Percentiles rank a stretch among this genome's conserved stretches.
Evolutionary conservation across 1,140 invertebrate genomes (phyloP).

Genomic region (Musca domestica): DNA sequence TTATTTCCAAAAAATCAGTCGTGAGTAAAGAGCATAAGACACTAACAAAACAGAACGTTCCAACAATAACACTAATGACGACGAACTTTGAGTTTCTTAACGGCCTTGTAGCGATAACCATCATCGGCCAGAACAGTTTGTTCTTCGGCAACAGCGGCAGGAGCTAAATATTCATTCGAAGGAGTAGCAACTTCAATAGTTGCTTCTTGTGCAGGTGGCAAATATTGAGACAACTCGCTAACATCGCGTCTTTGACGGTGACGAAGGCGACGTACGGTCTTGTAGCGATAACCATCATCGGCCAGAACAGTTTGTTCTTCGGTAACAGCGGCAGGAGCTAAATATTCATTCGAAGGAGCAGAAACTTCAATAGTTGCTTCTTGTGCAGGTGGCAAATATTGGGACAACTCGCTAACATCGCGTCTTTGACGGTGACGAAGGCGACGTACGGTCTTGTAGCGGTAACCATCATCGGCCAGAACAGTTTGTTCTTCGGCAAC

Average conservation of each 20-base stretch:
- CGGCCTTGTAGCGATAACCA: constrained; percentile 42
- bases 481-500: constrained; percentile 22
- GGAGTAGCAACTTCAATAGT: constrained; percentile 20
- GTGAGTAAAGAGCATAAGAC: too few relatives aligned
- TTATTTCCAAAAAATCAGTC: too few relatives aligned
- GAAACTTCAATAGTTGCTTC: constrained; percentile 30
- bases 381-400: constrained; percentile 37
- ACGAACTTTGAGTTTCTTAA: constrained; percentile 43
- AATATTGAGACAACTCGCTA: constrained; percentile 36
- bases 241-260: constrained; percentile 37
- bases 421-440: constrained; percentile 35
- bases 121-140: constrained; percentile 28
- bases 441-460: constrained; percentile 34
- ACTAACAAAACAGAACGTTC: too few relatives aligned
- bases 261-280: constrained; percentile 31
- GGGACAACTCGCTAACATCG: constrained; percentile 36
- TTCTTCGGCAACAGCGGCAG: constrained; percentile 25
- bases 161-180: constrained; percentile 39
- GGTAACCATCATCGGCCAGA: constrained; percentile 33
- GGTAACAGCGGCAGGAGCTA: constrained; percentile 24
- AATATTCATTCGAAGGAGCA: constrained; percentile 11
- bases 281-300: constrained; percentile 36
- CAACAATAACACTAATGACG: constrained; percentile 10
- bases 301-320: constrained; percentile 29
- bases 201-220: constrained; percentile 24